These are phyloP conservation scores for Fragum whitleyi DNA, from an alignment of 2,888 invertebrate species.

Conservation along the genomic window DNA sequence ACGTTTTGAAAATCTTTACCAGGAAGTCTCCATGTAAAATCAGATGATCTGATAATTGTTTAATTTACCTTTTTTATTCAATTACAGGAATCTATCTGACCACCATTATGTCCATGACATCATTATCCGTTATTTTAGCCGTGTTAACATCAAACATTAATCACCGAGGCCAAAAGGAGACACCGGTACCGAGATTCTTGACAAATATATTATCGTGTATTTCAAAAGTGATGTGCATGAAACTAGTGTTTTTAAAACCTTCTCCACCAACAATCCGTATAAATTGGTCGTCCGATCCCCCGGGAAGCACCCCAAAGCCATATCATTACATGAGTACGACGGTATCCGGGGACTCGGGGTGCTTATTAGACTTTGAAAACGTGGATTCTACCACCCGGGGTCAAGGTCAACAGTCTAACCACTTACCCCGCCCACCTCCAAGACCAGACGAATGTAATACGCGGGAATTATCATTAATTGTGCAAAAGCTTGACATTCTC, in stretches of 20 bases:
- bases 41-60: no score
- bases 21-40: no score
- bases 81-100: conserved; percentile 84
- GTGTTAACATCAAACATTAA: conserved; percentile 85
- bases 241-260: conserved; percentile 63
- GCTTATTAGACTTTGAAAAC: conserved; percentile 78
- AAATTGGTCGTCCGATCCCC: conserved; percentile 12
- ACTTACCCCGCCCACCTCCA: conserved; percentile 30
- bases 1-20: no score
- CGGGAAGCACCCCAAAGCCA: conserved; percentile 13
- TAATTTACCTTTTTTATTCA: no score
- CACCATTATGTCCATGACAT: conserved; percentile 84
- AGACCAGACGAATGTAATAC: conserved; percentile 36
- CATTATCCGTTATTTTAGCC: conserved; percentile 83
- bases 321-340: conserved; percentile 67
- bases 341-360: conserved; percentile 78
- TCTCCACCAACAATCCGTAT: conserved; percentile 20
- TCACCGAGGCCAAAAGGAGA: conserved; percentile 78
- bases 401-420: conserved; percentile 14
- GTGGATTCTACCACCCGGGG: conserved; percentile 50
- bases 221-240: conserved; percentile 73
- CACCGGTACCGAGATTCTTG: conserved; percentile 71
- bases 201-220: conserved; percentile 55
- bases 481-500: conserved; percentile 73
- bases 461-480: conserved; percentile 71